Evolutionary conservation across 2,888 invertebrate species (phyloP).

Genomic region (Lasioglossum morio): DNA sequence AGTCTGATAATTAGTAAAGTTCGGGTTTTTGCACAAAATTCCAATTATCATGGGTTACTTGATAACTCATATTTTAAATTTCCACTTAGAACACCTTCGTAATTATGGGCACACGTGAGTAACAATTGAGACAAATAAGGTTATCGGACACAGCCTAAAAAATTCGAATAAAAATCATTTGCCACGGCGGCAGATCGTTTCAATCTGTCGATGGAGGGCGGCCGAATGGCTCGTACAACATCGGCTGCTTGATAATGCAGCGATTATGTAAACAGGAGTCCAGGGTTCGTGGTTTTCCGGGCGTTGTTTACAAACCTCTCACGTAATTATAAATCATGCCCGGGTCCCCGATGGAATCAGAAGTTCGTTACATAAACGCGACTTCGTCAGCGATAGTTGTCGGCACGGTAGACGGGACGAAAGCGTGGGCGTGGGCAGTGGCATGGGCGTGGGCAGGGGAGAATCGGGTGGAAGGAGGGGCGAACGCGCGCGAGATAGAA

Average conservation of each 20-base stretch:
- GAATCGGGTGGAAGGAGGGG: background rate
- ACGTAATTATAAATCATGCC: constrained; percentile 29
- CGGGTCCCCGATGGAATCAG: constrained; percentile 23
- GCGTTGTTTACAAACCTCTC: background rate
- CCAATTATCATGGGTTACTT: too few species aligned
- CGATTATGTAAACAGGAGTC: constrained; percentile 16
- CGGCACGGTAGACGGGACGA: background rate
- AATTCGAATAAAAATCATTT: background rate
- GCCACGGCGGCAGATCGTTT: background rate
- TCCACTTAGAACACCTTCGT: too few species aligned
- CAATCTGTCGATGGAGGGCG: background rate
- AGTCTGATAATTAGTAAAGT: too few species aligned
- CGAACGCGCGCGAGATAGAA: constrained; percentile 45
- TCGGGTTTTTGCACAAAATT: too few species aligned
- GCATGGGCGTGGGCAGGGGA: constrained; percentile 4
- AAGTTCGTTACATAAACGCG: constrained; percentile 33
- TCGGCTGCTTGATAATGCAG: background rate
- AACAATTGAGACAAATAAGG: too few species aligned
- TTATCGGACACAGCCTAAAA: too few species aligned
- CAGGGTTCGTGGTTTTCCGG: background rate
- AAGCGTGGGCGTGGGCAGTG: constrained; percentile 3
- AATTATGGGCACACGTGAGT: too few species aligned
- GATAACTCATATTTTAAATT: too few species aligned
- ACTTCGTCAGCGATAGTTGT: constrained; percentile 1
- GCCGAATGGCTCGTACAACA: background rate